These are phyloP conservation scores for Odocoileus hemionus DNA, from an alignment of 2,113 vertebrate species.

Conservation along the genomic window DNA sequence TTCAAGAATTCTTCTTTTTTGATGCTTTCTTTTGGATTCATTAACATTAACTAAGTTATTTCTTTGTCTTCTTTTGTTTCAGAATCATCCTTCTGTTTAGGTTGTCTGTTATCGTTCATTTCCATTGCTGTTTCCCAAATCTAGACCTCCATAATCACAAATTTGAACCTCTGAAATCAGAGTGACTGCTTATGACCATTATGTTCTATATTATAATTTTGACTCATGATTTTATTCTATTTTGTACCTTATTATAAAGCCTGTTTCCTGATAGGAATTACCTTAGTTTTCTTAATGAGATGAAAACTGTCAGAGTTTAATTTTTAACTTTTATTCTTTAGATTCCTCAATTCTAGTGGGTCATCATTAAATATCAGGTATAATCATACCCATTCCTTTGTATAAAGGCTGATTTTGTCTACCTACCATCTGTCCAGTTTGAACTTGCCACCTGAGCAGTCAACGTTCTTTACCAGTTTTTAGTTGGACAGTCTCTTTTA, in stretches of 20 bases:
- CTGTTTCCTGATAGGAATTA: constrained; percentile 13
- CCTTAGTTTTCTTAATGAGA: background rate
- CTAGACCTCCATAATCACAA: background rate
- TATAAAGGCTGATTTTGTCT: background rate
- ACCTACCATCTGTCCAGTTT: background rate
- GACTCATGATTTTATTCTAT: background rate
- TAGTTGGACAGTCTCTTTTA: background rate
- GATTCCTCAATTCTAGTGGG: background rate
- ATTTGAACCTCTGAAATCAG: background rate
- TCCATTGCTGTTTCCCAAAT: background rate
- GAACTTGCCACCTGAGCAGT: background rate
- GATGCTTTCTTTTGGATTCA: background rate
- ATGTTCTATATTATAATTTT: background rate
- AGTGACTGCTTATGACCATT: background rate
- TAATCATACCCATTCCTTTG: background rate
- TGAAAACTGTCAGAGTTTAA: background rate
- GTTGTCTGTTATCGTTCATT: background rate
- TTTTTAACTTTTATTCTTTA: background rate
- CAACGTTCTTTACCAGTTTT: background rate
- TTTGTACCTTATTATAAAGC: background rate
- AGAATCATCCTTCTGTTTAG: background rate
- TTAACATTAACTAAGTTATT: background rate
- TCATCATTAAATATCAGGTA: background rate
- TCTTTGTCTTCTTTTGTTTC: background rate
- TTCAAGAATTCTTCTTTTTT: background rate